A percentile compares a stretch with the other conserved stretches of the same genome.
Conservation (phyloP, 2,113 vertebrate species). For the Psittacara wagleri region DNA sequence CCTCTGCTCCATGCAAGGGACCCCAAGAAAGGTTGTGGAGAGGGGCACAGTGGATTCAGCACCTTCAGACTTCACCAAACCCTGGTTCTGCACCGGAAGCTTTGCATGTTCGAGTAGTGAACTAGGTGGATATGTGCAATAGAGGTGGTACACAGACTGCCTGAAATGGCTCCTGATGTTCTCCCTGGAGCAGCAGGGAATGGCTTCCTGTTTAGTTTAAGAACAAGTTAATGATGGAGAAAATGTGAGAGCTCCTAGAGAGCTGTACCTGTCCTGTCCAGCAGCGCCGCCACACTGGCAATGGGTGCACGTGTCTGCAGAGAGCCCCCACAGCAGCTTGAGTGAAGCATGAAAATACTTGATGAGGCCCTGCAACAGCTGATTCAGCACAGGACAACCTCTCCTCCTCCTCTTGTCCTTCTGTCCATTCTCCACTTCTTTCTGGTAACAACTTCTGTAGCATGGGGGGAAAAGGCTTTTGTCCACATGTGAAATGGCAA, state of each 20-base stretch:
- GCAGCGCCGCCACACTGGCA: neutral
- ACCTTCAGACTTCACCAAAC: neutral
- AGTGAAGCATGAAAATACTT: neutral
- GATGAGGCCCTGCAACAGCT: neutral
- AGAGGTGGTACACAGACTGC: accelerated
- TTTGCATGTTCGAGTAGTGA: neutral
- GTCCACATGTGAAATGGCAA: neutral
- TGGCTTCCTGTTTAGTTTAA: neutral
- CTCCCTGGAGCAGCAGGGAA: neutral
- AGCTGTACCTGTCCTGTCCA: neutral
- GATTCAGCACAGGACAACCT: neutral
- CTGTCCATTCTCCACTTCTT: neutral
- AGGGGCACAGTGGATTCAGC: neutral
- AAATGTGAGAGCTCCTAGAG: neutral
- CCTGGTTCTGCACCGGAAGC: neutral
- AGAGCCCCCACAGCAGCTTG: accelerated
- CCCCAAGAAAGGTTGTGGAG: neutral
- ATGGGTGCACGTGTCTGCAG: neutral
- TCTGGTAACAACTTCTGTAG: neutral
- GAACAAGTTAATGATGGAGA: neutral
- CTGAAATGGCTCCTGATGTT: accelerated
- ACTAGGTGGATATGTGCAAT: neutral
- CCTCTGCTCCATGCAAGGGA: no score
- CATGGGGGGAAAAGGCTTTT: neutral
- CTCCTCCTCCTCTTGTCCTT: neutral